phyloP scores from a whole-genome alignment of 1,140 invertebrate species.

The Drosophila persimilis region DNA sequence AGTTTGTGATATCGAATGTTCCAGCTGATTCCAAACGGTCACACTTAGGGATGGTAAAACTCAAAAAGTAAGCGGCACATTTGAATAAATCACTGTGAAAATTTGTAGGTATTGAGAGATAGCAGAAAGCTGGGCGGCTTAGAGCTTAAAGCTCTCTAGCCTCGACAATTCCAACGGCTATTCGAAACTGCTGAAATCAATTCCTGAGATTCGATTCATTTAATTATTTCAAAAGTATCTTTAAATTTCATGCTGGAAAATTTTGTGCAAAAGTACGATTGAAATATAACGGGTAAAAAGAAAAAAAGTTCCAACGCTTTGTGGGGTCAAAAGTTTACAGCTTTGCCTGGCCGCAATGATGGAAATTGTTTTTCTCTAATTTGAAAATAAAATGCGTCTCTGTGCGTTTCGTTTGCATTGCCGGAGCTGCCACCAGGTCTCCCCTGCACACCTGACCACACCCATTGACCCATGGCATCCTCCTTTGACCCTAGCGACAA shows the following conservation, averaged over 20 bases:
- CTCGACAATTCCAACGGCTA: too few relatives aligned
- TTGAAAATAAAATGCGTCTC: slow-evolving; percentile 42
- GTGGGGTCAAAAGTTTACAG: slow-evolving; percentile 51
- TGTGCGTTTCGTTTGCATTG: slow-evolving; percentile 41
- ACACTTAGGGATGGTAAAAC: slow-evolving; percentile 6
- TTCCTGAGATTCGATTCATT: too few relatives aligned
- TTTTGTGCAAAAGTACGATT: slow-evolving; percentile 11
- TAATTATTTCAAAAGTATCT: too few relatives aligned
- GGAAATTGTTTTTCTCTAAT: slow-evolving; percentile 53
- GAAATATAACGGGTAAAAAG: slow-evolving; percentile 35
- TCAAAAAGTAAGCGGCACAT: background rate
- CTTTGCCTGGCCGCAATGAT: slow-evolving; percentile 28
- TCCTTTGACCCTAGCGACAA: slow-evolving; percentile 21
- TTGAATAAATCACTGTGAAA: too few relatives aligned
- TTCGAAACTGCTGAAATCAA: too few relatives aligned
- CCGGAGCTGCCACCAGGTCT: slow-evolving; percentile 1
- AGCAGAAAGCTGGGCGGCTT: too few relatives aligned
- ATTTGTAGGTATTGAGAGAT: too few relatives aligned
- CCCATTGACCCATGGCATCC: background rate
- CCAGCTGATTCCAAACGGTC: slow-evolving; percentile 1
- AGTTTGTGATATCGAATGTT: slow-evolving; percentile 18
- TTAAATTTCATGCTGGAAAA: too few relatives aligned
- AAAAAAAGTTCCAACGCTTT: slow-evolving; percentile 37
- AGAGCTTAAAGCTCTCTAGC: background rate
- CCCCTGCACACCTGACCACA: background rate